Conservation (phyloP, 2,888 invertebrate species). For the Listrodromus nycthemerus region DNA sequence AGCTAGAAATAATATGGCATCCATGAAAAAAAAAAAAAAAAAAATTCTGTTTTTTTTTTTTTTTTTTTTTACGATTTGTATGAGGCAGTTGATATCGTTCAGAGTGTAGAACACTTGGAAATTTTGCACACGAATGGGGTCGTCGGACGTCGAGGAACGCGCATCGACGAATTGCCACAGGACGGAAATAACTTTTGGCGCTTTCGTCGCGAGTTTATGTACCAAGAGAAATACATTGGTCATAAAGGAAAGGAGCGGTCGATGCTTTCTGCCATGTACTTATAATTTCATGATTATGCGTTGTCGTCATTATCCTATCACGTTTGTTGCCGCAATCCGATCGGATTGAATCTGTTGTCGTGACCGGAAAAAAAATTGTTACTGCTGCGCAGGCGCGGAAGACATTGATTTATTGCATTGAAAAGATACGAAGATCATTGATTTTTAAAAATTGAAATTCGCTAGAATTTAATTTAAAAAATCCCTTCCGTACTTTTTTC, state of each 20-base stretch:
- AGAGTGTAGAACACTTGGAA: conserved; percentile 27
- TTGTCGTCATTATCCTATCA: not conserved
- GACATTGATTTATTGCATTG: not conserved
- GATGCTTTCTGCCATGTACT: conserved; percentile 18
- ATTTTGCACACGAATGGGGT: conserved; percentile 66
- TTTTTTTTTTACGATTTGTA: not conserved
- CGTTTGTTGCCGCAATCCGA: not conserved
- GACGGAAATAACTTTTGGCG: conserved; percentile 78
- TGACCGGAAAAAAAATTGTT: not conserved
- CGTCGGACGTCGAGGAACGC: conserved; percentile 79
- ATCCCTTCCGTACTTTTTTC: not conserved
- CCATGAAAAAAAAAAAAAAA: not conserved
- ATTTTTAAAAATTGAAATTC: not conserved
- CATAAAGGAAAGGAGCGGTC: conserved; percentile 72
- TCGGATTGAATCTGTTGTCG: not conserved
- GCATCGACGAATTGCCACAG: conserved; percentile 77
- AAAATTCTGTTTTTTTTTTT: conserved; percentile 6
- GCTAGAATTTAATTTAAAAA: not conserved
- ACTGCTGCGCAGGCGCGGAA: not conserved
- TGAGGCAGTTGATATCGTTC: conserved; percentile 12
- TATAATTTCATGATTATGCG: not conserved
- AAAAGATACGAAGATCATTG: not conserved
- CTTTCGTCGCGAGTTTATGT: conserved; percentile 48
- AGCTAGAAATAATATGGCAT: not conserved
- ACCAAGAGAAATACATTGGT: conserved; percentile 71